Evolutionary conservation across 2,797 vertebrate species (phyloP), one percentile per base, ranked within the genome.

Genomic region (Mormyrops attenuatus): DNA sequence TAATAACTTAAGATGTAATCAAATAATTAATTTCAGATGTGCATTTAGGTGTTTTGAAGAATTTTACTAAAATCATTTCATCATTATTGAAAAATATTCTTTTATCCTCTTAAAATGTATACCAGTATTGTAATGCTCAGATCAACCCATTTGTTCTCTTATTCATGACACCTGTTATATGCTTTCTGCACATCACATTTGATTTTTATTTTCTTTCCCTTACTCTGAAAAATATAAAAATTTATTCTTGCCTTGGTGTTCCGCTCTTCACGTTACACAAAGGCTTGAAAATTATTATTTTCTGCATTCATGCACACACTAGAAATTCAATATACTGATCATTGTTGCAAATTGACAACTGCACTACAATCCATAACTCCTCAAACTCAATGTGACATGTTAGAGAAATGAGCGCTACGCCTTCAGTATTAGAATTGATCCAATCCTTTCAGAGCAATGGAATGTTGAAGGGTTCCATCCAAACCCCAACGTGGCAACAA

Each of bases 61-160:
- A 52, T 60, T 38, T 89, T 60, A 85, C 52, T 63, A 30, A 50
- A 22, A 34, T 34, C 3, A 30, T 57, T 87, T 17, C 52, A 57
- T 20, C 11, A 55, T 30, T 7, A 57, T 52, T 87, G 26, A 6
- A 87, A 87, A 7, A 55, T 85, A 30, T 52, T 50, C 8, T 17
- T 87, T 87, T 86, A 5, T 52, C 85, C 30, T 44, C 69, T 20
- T 53, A 38, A 89, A 88, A 69, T 91, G 60, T 53, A 90, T 89
- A 90, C 90, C 87, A 90, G 91, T 88, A 90, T 88, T 88, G 80
- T 88, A 57, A 92, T 92, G 89, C 89, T 91, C 87, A 87, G 73
- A 82, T 88, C 55, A 60, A 3, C 13, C 82, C 17, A 20, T 57
- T 80, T 34, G 9, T 88, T 38, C 22, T 49, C 47, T 41, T 80